A percentile compares a stretch with the other conserved stretches of the same genome.
Evolutionary conservation across 2,888 invertebrate genomes (phyloP).

Genomic region (Microctonus aethiopoides): DNA sequence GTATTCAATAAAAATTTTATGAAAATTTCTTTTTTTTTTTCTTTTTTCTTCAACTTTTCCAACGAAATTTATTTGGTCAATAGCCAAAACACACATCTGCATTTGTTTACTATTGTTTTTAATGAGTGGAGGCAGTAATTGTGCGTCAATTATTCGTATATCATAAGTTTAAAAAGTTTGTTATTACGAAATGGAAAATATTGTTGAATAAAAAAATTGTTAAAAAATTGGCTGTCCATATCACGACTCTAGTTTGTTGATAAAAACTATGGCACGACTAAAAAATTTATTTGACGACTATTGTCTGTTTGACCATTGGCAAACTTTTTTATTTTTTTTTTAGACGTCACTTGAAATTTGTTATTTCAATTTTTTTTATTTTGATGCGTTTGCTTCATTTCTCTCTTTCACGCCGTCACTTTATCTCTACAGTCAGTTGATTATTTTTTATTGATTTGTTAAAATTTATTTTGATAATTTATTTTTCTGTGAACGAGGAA

Average conservation of each 20-base stretch:
- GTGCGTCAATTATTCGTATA: slow-evolving; percentile 29
- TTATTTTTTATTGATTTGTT: neutral
- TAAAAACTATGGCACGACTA: slow-evolving; percentile 55
- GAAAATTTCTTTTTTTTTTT: neutral
- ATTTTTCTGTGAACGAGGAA: neutral
- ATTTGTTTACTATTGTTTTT: slow-evolving; percentile 7
- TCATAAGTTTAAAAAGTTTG: neutral
- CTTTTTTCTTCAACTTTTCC: neutral
- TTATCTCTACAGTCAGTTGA: neutral
- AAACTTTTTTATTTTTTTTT: neutral
- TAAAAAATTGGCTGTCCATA: neutral
- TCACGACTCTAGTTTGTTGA: slow-evolving; percentile 40
- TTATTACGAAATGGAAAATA: neutral
- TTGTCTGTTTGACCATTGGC: slow-evolving; percentile 22
- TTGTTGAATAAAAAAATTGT: neutral
- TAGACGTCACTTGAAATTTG: neutral
- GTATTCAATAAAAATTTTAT: neutral
- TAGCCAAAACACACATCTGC: neutral
- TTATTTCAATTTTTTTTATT: neutral
- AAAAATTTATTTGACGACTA: slow-evolving; percentile 34
- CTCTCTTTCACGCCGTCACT: neutral
- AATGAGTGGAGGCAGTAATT: slow-evolving; percentile 31
- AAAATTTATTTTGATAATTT: slow-evolving; percentile 9
- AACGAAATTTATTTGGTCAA: neutral
- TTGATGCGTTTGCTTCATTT: neutral